phyloP scores from a whole-genome alignment of 2,113 vertebrate genomes.

The Hippocampus barbouri region DNA sequence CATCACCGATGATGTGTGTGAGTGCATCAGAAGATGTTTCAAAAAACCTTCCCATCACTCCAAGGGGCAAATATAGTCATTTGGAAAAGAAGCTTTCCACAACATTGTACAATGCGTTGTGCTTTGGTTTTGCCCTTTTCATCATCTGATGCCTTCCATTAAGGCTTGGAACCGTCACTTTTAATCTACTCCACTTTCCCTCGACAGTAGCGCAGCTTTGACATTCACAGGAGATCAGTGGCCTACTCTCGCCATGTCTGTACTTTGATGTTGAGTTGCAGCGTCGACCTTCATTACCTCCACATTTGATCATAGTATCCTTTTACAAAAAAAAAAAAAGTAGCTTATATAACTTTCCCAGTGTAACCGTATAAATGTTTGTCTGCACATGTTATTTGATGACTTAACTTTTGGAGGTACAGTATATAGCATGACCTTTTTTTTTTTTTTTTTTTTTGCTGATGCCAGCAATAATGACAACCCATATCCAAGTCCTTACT shows the following conservation, averaged over 20 bases:
- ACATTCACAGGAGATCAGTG: slow-evolving; percentile 22
- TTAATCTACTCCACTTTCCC: slow-evolving; percentile 29
- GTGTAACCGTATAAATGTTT: slow-evolving; percentile 1
- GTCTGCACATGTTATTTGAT: background rate
- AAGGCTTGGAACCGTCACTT: slow-evolving; percentile 20
- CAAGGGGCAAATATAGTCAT: slow-evolving; percentile 11
- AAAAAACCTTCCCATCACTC: background rate
- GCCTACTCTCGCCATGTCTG: slow-evolving; percentile 1
- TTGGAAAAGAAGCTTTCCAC: slow-evolving; percentile 34
- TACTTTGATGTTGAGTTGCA: slow-evolving; percentile 21
- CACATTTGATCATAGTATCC: slow-evolving; percentile 38
- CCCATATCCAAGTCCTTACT: background rate
- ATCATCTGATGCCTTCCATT: slow-evolving; percentile 38
- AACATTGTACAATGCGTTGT: slow-evolving; percentile 8
- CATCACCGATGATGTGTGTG: background rate
- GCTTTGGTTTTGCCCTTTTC: slow-evolving; percentile 38
- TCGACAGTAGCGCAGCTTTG: slow-evolving; percentile 21
- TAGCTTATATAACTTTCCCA: slow-evolving; percentile 19
- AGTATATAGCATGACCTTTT: too few relatives aligned
- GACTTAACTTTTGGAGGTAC: background rate
- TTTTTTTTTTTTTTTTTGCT: too few relatives aligned
- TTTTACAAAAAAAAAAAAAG: slow-evolving; percentile 8
- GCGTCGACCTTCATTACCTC: slow-evolving; percentile 37
- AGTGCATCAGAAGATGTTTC: background rate
- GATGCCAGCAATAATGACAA: background rate